Evolutionary conservation across 2,888 invertebrate species (phyloP).

Genomic region (Frankliniella fusca): DNA sequence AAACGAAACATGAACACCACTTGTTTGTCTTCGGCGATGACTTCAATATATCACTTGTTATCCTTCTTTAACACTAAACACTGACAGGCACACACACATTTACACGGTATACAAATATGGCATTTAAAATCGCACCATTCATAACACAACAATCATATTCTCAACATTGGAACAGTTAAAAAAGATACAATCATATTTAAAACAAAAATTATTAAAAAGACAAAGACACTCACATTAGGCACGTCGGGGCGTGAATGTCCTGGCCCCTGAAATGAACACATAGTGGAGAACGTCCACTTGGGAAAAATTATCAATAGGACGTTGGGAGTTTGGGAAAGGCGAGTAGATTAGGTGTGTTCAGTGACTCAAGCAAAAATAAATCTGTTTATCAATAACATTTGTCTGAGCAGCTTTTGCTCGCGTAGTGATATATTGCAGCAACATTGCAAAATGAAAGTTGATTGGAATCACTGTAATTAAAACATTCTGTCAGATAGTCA

Average conservation of each 20-base stretch:
- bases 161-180: background rate
- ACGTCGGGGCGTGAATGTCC: conserved; percentile 18
- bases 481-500: too few relatives aligned
- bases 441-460: too few relatives aligned
- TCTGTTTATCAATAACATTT: too few relatives aligned
- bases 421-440: too few relatives aligned
- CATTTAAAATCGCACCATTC: background rate
- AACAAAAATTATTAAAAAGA: background rate
- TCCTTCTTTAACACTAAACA: background rate
- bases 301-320: too few relatives aligned
- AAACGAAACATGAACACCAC: background rate
- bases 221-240: conserved; percentile 19
- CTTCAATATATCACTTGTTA: background rate
- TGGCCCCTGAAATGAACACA: conserved; percentile 26
- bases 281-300: too few relatives aligned
- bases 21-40: conserved; percentile 11
- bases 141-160: background rate
- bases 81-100: background rate
- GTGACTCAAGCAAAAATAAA: too few relatives aligned
- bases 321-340: too few relatives aligned
- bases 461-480: too few relatives aligned
- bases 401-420: too few relatives aligned
- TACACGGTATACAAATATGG: too few relatives aligned
- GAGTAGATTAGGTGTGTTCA: too few relatives aligned
- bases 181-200: background rate